phyloP scores from a whole-genome alignment of 2,797 vertebrate genomes.

The Trachurus trachurus region DNA sequence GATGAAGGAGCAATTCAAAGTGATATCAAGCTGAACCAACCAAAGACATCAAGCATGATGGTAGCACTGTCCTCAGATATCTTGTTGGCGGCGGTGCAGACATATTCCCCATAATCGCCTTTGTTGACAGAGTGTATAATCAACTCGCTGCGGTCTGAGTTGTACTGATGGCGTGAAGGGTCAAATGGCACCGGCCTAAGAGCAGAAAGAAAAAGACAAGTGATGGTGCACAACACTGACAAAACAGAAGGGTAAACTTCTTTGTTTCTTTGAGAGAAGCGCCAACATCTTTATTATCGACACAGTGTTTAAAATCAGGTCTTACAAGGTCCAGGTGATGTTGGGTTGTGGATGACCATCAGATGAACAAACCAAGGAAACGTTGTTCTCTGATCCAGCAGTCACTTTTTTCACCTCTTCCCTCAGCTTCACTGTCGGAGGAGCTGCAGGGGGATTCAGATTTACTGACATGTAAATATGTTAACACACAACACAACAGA shows the following conservation, averaged over 20 bases:
- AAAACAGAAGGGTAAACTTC: slow-evolving; percentile 5
- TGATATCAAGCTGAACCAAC: slow-evolving; percentile 61
- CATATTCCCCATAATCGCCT: slow-evolving; percentile 80
- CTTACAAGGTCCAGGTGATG: slow-evolving; percentile 85
- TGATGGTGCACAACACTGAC: slow-evolving; percentile 3
- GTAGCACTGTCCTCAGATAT: slow-evolving; percentile 69
- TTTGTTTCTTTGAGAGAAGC: neutral
- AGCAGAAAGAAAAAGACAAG: slow-evolving; percentile 11
- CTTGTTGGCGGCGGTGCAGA: slow-evolving; percentile 83
- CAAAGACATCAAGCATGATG: slow-evolving; percentile 80
- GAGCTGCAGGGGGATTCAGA: slow-evolving; percentile 68
- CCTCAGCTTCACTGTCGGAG: slow-evolving; percentile 70
- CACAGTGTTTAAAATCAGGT: neutral
- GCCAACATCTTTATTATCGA: neutral
- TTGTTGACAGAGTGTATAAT: slow-evolving; percentile 76
- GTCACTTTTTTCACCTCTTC: slow-evolving; percentile 68
- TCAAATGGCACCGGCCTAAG: slow-evolving; percentile 73
- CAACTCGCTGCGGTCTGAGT: slow-evolving; percentile 84
- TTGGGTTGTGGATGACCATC: slow-evolving; percentile 78
- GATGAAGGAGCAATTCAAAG: neutral
- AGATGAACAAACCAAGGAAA: slow-evolving; percentile 82
- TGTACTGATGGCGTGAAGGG: slow-evolving; percentile 76
- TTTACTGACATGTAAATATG: neutral
- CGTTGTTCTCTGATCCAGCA: slow-evolving; percentile 79
- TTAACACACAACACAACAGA: neutral